phyloP scores from a whole-genome alignment of 2,797 vertebrate genomes.

The Aulostomus chinensis region DNA sequence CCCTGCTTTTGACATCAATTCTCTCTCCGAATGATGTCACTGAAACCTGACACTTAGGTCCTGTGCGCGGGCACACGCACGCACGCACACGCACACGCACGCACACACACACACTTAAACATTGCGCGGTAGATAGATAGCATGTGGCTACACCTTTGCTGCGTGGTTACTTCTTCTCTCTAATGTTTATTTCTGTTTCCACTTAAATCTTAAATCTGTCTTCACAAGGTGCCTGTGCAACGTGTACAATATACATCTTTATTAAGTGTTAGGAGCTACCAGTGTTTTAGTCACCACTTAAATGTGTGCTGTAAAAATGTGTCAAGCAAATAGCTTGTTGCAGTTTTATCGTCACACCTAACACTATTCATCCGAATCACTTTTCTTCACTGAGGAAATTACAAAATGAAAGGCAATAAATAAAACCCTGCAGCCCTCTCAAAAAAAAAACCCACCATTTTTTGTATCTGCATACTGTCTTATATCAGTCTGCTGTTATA shows the following conservation, averaged over 20 bases:
- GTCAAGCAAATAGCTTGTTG: constrained; percentile 74
- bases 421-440: background rate
- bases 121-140: background rate
- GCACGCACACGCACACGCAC: background rate
- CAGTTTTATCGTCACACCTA: constrained; percentile 65
- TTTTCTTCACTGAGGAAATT: constrained; percentile 14
- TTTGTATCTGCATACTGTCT: constrained; percentile 1
- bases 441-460: constrained; percentile 3
- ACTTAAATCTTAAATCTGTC: constrained; percentile 66
- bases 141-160: no score
- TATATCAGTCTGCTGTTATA: background rate
- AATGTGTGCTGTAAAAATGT: constrained; percentile 70
- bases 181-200: constrained; percentile 71
- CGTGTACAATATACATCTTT: constrained; percentile 65
- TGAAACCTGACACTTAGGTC: constrained; percentile 64
- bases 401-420: constrained; percentile 1
- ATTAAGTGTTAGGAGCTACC: constrained; percentile 74
- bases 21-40: constrained; percentile 75
- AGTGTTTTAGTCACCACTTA: constrained; percentile 69
- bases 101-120: background rate
- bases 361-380: constrained; percentile 37
- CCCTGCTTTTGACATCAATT: constrained; percentile 72
- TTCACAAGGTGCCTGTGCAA: constrained; percentile 71
- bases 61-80: constrained; percentile 28
- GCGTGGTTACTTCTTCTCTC: background rate